Percentiles rank a stretch among this genome's conserved stretches.
Evolutionary conservation across 2,113 vertebrate genomes (phyloP).

Genomic region (Xyrauchen texanus): DNA sequence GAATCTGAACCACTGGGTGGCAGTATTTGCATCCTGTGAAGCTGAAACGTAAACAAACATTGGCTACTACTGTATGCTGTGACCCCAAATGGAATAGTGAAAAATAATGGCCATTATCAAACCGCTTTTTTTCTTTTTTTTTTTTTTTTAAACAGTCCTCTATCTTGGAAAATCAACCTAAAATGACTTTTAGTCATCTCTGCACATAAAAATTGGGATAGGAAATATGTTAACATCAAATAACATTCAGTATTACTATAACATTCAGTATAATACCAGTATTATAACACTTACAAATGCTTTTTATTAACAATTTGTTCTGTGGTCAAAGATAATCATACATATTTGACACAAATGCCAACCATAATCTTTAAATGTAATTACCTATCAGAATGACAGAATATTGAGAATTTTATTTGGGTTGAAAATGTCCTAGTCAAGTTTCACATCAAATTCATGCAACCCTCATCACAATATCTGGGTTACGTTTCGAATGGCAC

Average conservation of each 20-base stretch:
- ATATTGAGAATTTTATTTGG: conserved; percentile 25
- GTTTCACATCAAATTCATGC: conserved; percentile 64
- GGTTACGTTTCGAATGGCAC: conserved; percentile 64
- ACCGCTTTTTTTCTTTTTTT: no score
- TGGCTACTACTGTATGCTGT: background rate
- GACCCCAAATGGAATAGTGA: background rate
- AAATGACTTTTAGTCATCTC: background rate
- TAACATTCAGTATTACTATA: background rate
- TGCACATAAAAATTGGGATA: no score
- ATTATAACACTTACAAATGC: conserved; percentile 34
- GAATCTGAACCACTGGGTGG: conserved; percentile 1
- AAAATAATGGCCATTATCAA: no score
- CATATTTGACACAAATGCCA: conserved; percentile 29
- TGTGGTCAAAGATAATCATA: conserved; percentile 22
- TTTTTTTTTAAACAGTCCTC: no score
- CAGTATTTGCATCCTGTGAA: background rate
- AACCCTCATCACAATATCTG: conserved; percentile 58
- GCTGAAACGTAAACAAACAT: background rate
- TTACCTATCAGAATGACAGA: conserved; percentile 23
- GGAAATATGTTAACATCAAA: background rate
- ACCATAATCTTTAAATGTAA: conserved; percentile 33
- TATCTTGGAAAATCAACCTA: background rate
- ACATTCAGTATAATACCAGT: background rate
- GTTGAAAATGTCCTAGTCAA: conserved; percentile 18
- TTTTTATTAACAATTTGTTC: conserved; percentile 37